phyloP scores from a whole-genome alignment of 2,888 invertebrate genomes.

The Oxyscelio sp. region DNA sequence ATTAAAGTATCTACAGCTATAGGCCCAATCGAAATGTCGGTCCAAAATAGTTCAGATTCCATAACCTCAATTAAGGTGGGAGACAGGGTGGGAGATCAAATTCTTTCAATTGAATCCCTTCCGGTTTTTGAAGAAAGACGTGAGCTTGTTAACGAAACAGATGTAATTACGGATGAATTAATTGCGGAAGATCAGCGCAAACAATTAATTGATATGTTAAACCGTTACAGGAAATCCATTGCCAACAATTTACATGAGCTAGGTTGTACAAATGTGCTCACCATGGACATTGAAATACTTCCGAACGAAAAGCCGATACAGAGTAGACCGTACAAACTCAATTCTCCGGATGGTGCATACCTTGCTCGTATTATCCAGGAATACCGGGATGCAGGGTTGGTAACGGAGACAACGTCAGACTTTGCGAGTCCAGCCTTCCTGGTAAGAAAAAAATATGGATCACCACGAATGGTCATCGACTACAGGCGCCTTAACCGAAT shows the following conservation, averaged over 20 bases:
- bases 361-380: slow-evolving; percentile 15
- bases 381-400: slow-evolving; percentile 38
- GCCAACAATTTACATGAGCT: slow-evolving; percentile 10
- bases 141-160: no score
- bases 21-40: no score
- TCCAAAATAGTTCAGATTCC: no score
- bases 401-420: slow-evolving; percentile 51
- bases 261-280: slow-evolving; percentile 3
- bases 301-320: slow-evolving; percentile 12
- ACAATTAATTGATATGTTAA: not conserved
- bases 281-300: slow-evolving; percentile 57
- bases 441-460: slow-evolving; percentile 44
- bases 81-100: no score
- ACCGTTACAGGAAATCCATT: slow-evolving; percentile 10
- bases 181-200: not conserved
- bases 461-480: slow-evolving; percentile 49
- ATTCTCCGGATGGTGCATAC: slow-evolving; percentile 27
- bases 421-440: slow-evolving; percentile 60
- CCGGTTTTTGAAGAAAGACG: no score
- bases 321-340: slow-evolving; percentile 54
- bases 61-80: no score
- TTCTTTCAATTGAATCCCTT: no score
- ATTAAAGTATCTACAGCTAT: not conserved
- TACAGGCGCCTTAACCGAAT: slow-evolving; percentile 30
- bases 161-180: no score